Conservation (phyloP, 2,797 vertebrate species). For the Phoebastria nigripes region DNA sequence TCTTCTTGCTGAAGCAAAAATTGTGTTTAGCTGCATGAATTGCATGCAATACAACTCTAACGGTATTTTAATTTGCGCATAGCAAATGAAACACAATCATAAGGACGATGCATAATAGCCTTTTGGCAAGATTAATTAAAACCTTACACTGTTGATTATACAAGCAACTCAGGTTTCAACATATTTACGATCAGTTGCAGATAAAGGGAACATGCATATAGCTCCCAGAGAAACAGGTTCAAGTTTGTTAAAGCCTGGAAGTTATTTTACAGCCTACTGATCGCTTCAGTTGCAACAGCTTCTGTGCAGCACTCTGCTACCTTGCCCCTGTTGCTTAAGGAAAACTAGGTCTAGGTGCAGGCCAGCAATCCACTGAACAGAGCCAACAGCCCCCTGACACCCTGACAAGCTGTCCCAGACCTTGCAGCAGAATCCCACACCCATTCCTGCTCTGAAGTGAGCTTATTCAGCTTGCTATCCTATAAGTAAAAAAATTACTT, state of each 20-base stretch:
- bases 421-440: accelerated
- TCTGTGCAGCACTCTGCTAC: background rate
- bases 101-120: background rate
- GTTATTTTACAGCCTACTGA: background rate
- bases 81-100: background rate
- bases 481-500: background rate
- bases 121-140: background rate
- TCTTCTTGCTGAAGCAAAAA: background rate
- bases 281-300: background rate
- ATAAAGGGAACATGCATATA: background rate
- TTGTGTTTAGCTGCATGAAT: background rate
- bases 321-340: background rate
- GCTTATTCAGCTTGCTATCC: background rate
- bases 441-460: accelerated
- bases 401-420: background rate
- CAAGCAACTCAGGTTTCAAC: background rate
- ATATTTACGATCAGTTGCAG: background rate
- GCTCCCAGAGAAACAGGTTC: background rate
- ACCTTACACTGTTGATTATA: background rate
- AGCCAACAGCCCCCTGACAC: background rate
- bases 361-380: background rate
- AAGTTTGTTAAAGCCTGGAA: background rate
- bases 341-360: background rate
- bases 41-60: background rate
- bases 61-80: background rate